Percentiles rank a stretch among this genome's conserved stretches.
Evolutionary conservation across 2,113 vertebrate species (phyloP).

Genomic region (Acrocephalus kingi): DNA sequence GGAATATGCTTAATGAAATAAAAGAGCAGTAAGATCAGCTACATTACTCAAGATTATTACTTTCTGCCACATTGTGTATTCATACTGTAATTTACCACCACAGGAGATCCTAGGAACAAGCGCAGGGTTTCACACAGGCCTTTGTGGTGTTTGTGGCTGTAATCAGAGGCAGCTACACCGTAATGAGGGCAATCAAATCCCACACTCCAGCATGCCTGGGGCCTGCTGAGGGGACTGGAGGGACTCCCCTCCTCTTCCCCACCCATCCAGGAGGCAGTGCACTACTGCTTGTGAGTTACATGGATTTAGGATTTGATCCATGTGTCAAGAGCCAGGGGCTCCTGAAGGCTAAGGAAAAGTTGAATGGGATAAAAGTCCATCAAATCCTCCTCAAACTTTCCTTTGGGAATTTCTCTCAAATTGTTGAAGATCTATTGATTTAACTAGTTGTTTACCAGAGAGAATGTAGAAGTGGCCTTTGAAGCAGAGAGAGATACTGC

Average conservation of each 20-base stretch:
- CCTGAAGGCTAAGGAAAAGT: not conserved
- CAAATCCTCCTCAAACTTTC: not conserved
- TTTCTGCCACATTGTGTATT: conserved; percentile 44
- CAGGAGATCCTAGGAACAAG: conserved; percentile 2
- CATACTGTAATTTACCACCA: conserved; percentile 52
- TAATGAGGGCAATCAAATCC: conserved; percentile 20
- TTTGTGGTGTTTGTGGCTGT: not conserved
- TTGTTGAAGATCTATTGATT: not conserved
- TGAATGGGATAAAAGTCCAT: not conserved
- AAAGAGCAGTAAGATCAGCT: conserved; percentile 42
- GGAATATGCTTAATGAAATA: conserved; percentile 10
- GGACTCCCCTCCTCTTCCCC: not conserved
- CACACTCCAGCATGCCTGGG: not conserved
- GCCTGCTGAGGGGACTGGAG: not conserved
- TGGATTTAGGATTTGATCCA: not conserved
- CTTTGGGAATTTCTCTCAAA: not conserved
- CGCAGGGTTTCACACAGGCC: not conserved
- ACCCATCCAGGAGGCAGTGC: not conserved
- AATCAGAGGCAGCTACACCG: not conserved
- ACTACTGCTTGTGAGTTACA: not conserved
- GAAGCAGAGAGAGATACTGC: not conserved
- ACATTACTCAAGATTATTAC: conserved; percentile 57
- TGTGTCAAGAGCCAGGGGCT: not conserved
- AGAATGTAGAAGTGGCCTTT: not conserved
- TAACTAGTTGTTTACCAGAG: not conserved